These are phyloP conservation scores for Erpornis zantholeuca DNA, from an alignment of 2,113 vertebrate species.

Conservation along the genomic window DNA sequence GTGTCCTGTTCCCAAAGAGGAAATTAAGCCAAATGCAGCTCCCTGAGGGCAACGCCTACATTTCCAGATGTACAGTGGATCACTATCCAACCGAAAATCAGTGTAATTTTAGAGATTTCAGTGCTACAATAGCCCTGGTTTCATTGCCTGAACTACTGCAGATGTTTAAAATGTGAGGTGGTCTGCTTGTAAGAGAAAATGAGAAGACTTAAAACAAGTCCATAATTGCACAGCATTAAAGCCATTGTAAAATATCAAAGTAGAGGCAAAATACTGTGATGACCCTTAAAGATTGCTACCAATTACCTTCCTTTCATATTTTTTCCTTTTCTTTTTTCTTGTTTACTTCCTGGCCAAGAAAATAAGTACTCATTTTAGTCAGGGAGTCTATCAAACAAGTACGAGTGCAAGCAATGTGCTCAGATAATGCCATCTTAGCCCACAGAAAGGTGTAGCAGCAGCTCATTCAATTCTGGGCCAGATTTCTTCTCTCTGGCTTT, in stretches of 20 bases:
- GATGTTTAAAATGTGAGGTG: neutral
- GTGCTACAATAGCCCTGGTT: neutral
- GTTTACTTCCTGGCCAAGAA: neutral
- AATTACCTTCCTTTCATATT: neutral
- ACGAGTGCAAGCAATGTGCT: neutral
- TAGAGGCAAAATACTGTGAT: neutral
- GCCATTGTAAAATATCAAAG: neutral
- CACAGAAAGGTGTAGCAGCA: neutral
- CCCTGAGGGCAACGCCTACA: neutral
- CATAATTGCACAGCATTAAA: neutral
- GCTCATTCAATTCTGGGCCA: neutral
- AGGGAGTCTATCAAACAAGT: neutral
- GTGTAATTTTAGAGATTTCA: neutral
- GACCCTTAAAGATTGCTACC: neutral
- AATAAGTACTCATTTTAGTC: neutral
- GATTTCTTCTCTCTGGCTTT: neutral
- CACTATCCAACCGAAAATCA: neutral
- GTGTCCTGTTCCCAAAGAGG: neutral
- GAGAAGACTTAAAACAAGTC: neutral
- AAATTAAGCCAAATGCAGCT: neutral
- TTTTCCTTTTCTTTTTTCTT: neutral
- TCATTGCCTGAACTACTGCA: neutral
- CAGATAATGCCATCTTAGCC: neutral
- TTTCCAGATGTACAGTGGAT: constrained; percentile 20
- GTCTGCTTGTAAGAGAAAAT: neutral